Evolutionary conservation across 2,113 vertebrate genomes (phyloP).

Genomic region (Caranx melampygus): DNA sequence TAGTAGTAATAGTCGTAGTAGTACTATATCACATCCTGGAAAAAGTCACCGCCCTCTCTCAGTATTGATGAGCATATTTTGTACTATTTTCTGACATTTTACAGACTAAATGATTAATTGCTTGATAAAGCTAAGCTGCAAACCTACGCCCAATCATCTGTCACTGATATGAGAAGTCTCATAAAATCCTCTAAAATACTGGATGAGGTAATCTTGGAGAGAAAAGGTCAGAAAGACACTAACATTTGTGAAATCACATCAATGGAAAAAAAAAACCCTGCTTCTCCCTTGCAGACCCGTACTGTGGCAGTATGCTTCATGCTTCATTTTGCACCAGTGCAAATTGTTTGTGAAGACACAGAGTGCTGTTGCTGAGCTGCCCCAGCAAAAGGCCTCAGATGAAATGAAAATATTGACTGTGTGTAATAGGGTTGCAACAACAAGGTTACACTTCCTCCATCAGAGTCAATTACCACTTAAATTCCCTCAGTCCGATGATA

Average conservation of each 20-base stretch:
- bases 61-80: neutral
- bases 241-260: conserved; percentile 6
- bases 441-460: conserved; percentile 60
- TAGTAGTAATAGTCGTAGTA: no score
- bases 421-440: conserved; percentile 52
- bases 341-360: conserved; percentile 56
- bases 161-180: neutral
- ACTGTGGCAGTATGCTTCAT: conserved; percentile 31
- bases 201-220: conserved; percentile 10
- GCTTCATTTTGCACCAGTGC: conserved; percentile 51
- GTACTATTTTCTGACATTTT: neutral
- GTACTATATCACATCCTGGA: neutral
- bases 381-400: conserved; percentile 38
- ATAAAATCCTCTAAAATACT: conserved; percentile 7
- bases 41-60: neutral
- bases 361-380: conserved; percentile 40
- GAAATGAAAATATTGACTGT: conserved; percentile 71
- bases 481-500: conserved; percentile 7
- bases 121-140: neutral
- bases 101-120: neutral
- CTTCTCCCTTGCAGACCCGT: conserved; percentile 19
- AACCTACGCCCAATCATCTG: neutral
- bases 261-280: neutral
- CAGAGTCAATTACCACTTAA: conserved; percentile 45
- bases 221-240: conserved; percentile 8